Percentiles rank a stretch among this genome's conserved stretches.
Conservation (phyloP, 2,888 invertebrate species). For the Stenoptilia bipunctidactyla region DNA sequence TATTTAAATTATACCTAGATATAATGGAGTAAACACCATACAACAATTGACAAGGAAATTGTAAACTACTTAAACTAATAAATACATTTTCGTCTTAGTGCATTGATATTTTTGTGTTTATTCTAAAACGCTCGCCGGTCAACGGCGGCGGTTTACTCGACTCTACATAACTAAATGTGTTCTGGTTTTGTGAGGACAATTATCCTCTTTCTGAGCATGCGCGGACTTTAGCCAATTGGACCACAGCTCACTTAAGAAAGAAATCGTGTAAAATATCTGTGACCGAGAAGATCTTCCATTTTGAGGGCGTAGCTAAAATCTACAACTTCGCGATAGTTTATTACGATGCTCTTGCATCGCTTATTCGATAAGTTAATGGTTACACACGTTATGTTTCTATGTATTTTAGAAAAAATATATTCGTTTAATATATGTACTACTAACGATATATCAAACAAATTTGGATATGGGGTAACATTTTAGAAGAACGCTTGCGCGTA, state of each 20-base stretch:
- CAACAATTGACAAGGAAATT: conserved; percentile 52
- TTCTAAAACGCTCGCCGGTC: conserved; percentile 36
- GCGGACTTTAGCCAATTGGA: conserved; percentile 48
- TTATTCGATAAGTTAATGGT: background rate
- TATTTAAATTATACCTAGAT: background rate
- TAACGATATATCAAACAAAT: conserved; percentile 9
- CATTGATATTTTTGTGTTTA: conserved; percentile 19
- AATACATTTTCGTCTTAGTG: background rate
- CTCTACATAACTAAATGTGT: conserved; percentile 47
- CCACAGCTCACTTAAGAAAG: conserved; percentile 26
- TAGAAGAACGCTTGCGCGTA: conserved; percentile 55
- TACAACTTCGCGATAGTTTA: too few species aligned
- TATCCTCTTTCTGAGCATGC: conserved; percentile 62
- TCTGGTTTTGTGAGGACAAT: too few species aligned
- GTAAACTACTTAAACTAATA: conserved; percentile 21
- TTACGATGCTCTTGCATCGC: too few species aligned
- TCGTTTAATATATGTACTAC: too few species aligned
- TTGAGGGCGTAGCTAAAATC: too few species aligned
- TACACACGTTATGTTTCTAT: background rate
- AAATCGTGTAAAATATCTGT: conserved; percentile 10
- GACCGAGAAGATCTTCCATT: conserved; percentile 24
- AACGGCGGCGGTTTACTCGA: conserved; percentile 45
- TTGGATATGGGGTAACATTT: conserved; percentile 7
- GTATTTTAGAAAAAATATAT: background rate
- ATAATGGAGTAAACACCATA: conserved; percentile 17